phyloP scores from a whole-genome alignment of 2,113 vertebrate genomes.

The Oncorhynchus masou region DNA sequence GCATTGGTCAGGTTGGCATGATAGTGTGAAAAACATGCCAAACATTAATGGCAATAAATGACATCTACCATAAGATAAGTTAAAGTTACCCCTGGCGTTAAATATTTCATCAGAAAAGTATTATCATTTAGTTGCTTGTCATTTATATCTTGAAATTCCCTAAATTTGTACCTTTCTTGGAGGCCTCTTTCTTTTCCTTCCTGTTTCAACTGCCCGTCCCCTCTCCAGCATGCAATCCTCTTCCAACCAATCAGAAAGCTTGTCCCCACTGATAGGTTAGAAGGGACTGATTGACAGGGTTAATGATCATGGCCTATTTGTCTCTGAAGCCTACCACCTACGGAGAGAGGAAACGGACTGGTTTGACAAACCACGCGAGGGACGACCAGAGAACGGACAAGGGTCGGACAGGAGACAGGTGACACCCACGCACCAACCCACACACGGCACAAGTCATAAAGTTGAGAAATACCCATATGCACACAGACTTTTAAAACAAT shows the following conservation, averaged over 20 bases:
- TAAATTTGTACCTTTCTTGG: not conserved
- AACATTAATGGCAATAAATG: not conserved
- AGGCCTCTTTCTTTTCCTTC: not conserved
- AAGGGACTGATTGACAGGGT: slow-evolving; percentile 47
- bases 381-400: slow-evolving; percentile 86
- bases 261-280: slow-evolving; percentile 34
- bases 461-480: not conserved
- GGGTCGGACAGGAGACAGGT: slow-evolving; percentile 83
- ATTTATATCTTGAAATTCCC: not conserved
- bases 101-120: not conserved
- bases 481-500: not conserved
- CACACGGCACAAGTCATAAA: not conserved
- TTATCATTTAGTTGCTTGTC: not conserved
- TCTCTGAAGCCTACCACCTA: slow-evolving; percentile 93
- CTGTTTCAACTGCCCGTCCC: not conserved
- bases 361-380: slow-evolving; percentile 96
- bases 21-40: not conserved
- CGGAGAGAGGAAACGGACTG: slow-evolving; percentile 95
- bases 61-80: not conserved
- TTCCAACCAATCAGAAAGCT: slow-evolving; percentile 1
- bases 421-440: slow-evolving; percentile 17
- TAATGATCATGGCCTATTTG: slow-evolving; percentile 55
- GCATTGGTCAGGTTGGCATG: not conserved
- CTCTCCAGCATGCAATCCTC: slow-evolving; percentile 10
- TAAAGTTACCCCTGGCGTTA: not conserved